A percentile compares a stretch with the other conserved stretches of the same genome.
These are phyloP conservation scores for Odontophorus gujanensis DNA, from an alignment of 2,113 vertebrate genomes.

Conservation along the genomic window DNA sequence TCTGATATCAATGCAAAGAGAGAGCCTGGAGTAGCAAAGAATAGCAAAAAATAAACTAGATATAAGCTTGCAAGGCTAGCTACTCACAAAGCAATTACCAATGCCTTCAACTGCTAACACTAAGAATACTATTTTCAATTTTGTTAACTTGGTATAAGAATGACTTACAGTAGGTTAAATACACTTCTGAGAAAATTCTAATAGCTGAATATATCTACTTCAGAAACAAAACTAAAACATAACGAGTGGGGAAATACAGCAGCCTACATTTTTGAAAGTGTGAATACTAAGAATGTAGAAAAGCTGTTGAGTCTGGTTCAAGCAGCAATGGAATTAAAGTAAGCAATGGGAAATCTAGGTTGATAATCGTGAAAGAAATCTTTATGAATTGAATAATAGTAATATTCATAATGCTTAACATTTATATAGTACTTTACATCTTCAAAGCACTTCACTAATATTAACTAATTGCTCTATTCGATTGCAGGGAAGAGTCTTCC, in stretches of 20 bases:
- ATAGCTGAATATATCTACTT: neutral
- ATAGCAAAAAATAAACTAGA: neutral
- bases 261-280: neutral
- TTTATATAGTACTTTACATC: constrained; percentile 60
- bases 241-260: neutral
- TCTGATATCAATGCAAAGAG: neutral
- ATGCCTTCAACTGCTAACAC: neutral
- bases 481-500: constrained; percentile 30
- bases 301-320: neutral
- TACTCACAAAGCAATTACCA: constrained; percentile 10
- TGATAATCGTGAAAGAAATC: constrained; percentile 57
- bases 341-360: constrained; percentile 28
- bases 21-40: neutral
- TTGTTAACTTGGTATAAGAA: neutral
- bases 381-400: constrained; percentile 30
- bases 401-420: constrained; percentile 59
- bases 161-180: constrained; percentile 30
- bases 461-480: constrained; percentile 62
- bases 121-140: constrained; percentile 6
- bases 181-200: constrained; percentile 22
- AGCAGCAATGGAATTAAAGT: constrained; percentile 29
- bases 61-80: neutral
- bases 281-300: constrained; percentile 6
- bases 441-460: constrained; percentile 59
- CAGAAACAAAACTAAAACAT: neutral